Percentiles rank a stretch among this genome's conserved stretches.
Evolutionary conservation across 2,113 vertebrate genomes (phyloP).

Genomic region (Phoenicopterus ruber): DNA sequence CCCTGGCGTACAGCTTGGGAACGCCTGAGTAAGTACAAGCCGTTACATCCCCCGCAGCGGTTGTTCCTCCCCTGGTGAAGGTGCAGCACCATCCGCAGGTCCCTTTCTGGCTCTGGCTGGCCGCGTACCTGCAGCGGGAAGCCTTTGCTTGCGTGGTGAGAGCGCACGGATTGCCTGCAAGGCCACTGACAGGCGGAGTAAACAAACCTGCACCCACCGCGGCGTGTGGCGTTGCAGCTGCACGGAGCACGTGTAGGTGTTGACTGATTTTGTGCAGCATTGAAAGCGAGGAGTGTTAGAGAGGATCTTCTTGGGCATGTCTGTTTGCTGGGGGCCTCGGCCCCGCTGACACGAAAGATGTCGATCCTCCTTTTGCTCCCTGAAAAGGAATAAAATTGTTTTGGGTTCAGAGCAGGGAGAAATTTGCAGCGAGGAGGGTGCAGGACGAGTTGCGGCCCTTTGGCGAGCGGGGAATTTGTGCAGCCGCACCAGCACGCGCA

Average conservation of each 20-base stretch:
- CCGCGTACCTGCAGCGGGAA: neutral
- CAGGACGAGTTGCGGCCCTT: neutral
- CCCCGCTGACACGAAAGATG: neutral
- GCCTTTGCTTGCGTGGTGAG: neutral
- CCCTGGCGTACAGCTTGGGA: neutral
- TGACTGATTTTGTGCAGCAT: neutral
- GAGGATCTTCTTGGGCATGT: neutral
- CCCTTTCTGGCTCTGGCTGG: neutral
- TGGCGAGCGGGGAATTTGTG: neutral
- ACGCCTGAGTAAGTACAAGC: neutral
- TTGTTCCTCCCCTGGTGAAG: neutral
- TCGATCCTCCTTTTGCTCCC: neutral
- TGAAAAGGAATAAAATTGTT: neutral
- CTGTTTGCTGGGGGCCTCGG: neutral
- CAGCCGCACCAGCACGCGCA: neutral
- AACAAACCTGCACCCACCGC: neutral
- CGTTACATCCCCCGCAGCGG: neutral
- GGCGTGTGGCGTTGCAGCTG: neutral
- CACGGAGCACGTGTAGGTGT: neutral
- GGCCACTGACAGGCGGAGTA: neutral
- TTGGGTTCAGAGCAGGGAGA: neutral
- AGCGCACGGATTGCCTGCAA: accelerated
- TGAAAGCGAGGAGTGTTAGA: accelerated
- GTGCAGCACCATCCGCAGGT: neutral
- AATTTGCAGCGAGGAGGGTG: neutral